These are phyloP conservation scores for Esox masquinongy DNA, from an alignment of 2,797 vertebrate genomes.

Conservation along the genomic window DNA sequence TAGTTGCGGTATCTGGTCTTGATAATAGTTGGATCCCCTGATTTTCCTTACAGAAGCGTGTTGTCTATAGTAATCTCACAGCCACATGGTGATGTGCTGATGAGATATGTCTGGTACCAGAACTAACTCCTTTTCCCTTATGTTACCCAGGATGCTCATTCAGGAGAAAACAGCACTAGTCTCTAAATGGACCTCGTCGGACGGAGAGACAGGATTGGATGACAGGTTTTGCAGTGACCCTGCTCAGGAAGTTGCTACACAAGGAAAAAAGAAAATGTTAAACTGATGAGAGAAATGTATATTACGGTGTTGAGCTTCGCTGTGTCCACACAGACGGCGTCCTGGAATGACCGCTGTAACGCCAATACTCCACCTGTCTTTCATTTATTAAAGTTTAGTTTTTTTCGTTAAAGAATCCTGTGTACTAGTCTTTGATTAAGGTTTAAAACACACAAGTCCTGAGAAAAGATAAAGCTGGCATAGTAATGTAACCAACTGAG, in stretches of 20 bases:
- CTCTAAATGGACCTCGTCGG: conserved; percentile 24
- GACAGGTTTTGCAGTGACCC: conserved; percentile 50
- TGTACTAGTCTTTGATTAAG: conserved; percentile 27
- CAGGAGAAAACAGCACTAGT: conserved; percentile 82
- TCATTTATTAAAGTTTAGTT: conserved; percentile 8
- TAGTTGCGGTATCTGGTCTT: too few species aligned
- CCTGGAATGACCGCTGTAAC: conserved; percentile 25
- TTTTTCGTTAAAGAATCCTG: conserved; percentile 40
- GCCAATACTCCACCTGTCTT: conserved; percentile 41
- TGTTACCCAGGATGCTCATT: conserved; percentile 75
- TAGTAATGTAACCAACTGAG: too few species aligned
- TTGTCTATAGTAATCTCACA: background rate
- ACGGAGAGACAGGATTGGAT: conserved; percentile 31
- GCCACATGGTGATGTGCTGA: background rate
- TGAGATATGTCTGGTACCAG: background rate
- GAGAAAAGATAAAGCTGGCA: too few species aligned
- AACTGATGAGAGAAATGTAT: conserved; percentile 21
- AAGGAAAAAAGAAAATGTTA: conserved; percentile 13
- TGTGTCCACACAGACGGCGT: conserved; percentile 25
- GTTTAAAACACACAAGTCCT: conserved; percentile 15
- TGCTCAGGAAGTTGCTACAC: conserved; percentile 42
- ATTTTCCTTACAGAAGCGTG: background rate
- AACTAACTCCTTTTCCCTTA: background rate
- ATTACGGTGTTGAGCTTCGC: conserved; percentile 26
- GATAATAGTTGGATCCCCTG: too few species aligned